Evolutionary conservation across 2,888 invertebrate species (phyloP), one percentile per base, ranked within the genome.

Genomic region (Andrena fulva): DNA sequence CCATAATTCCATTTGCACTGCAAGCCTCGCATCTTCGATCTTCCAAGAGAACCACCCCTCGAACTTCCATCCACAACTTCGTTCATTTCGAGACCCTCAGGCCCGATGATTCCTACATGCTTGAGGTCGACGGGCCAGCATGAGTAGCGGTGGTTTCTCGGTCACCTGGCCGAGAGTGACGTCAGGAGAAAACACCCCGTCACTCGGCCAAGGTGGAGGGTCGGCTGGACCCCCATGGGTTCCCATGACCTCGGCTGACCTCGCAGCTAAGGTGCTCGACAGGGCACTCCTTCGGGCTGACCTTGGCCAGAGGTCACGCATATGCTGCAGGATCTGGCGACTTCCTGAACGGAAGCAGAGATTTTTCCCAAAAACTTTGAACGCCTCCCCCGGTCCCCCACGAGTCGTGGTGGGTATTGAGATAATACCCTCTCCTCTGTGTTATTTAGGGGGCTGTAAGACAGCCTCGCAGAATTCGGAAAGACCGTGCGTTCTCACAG

Each of bases 191-290:
- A 90, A 82, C 81, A 82, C 67, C 80, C 80, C 73, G 85, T 83
- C 84, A 81, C 68, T 72, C 59, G 80, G 64, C 60, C 68, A 56
- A 78, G 60, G 64, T 59, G 70, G 63, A 71, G 80, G 82, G 72
- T 73, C 84, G 79, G 70, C 79, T 70, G 68, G 64, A 93, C 93
- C 93, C 93, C 93, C 93, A 93, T 89, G 93, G 89, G 93, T 93
- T 93, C 93, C 93, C 93, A 93, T 93, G 93, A 92, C 92, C 93
- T 87, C 89, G 54, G 50, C 84, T 89, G 93, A 92, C 93, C 93
- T 85, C 86, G 81, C 80, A 84, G 74, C 87, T 87, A 89, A 91
- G 90, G 90, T 90, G 84, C 79, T 77, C 84, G 76, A 75, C 77
- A 78, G 76, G 80, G 70, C 69, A 35, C 77, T 74, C 67, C 63